Evolutionary conservation across 1,140 invertebrate genomes (phyloP).

Genomic region (Zaprionus capensis): DNA sequence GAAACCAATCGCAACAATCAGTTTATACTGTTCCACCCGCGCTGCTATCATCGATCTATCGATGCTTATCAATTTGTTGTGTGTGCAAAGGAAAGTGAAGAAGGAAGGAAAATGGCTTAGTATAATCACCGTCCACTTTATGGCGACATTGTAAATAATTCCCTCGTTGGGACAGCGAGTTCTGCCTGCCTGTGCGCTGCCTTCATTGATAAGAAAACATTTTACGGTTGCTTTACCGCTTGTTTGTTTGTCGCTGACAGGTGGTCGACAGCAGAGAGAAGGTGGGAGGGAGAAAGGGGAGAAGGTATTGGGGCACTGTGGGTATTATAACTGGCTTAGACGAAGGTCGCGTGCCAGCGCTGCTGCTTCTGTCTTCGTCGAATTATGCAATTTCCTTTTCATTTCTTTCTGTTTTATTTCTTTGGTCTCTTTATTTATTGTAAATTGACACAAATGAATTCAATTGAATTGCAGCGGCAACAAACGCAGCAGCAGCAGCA

Average conservation of each 20-base stretch:
- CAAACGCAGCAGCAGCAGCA: constrained; percentile 16
- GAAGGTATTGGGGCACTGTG: neutral
- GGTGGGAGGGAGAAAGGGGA: neutral
- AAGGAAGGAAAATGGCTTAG: constrained; percentile 35
- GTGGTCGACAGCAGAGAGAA: neutral
- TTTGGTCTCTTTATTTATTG: constrained; percentile 65
- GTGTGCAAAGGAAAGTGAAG: constrained; percentile 29
- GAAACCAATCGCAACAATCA: neutral
- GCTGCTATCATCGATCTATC: constrained; percentile 17
- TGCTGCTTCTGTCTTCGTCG: constrained; percentile 24
- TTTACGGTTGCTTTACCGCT: constrained; percentile 36
- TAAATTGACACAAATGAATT: constrained; percentile 82
- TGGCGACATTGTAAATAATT: constrained; percentile 32
- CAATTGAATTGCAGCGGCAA: constrained; percentile 71
- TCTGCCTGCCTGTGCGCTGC: neutral
- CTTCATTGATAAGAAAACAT: constrained; percentile 51
- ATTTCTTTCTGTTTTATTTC: constrained; percentile 33
- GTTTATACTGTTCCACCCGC: neutral
- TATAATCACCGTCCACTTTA: constrained; percentile 37
- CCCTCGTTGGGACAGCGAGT: constrained; percentile 33
- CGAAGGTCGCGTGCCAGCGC: constrained; percentile 66
- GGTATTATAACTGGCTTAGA: constrained; percentile 16
- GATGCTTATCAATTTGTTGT: constrained; percentile 44
- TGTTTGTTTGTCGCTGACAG: constrained; percentile 31
- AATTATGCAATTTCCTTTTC: constrained; percentile 75